Percentiles rank a stretch among this genome's conserved stretches.
Conservation (phyloP, 2,888 invertebrate species). For the Volucella zonaria region DNA sequence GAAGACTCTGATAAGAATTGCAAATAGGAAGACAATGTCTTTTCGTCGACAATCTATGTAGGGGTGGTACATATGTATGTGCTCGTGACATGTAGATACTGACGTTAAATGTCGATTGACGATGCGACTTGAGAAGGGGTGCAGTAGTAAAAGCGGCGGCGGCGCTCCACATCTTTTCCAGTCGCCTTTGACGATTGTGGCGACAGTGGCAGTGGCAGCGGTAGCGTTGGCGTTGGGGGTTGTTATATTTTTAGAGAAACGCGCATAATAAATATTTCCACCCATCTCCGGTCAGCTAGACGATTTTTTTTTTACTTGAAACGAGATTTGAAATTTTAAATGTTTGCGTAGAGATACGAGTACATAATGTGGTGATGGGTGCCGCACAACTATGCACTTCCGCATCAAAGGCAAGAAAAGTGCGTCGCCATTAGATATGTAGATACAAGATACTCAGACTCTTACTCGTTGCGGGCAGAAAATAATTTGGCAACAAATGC, state of each 20-base stretch:
- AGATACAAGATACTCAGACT: neutral
- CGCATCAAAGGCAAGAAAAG: constrained; percentile 34
- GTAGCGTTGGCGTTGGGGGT: constrained; percentile 2
- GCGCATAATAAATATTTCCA: constrained; percentile 23
- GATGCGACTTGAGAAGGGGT: constrained; percentile 9
- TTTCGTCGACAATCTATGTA: too few relatives aligned
- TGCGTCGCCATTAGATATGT: constrained; percentile 20
- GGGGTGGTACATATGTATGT: too few relatives aligned
- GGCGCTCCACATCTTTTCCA: too few relatives aligned
- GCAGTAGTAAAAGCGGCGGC: constrained; percentile 12
- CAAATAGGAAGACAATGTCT: constrained; percentile 32
- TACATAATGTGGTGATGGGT: neutral
- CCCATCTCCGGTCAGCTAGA: neutral
- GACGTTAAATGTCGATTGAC: too few relatives aligned
- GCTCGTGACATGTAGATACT: too few relatives aligned
- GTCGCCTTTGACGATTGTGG: constrained; percentile 20
- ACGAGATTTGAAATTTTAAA: constrained; percentile 29
- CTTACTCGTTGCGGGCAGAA: constrained; percentile 23
- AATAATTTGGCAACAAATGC: constrained; percentile 54
- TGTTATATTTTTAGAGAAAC: constrained; percentile 40
- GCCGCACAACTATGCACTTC: constrained; percentile 51
- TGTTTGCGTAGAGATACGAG: neutral
- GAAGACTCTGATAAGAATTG: constrained; percentile 54
- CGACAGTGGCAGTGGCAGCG: neutral
- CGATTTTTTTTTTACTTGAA: constrained; percentile 20